Evolutionary conservation across 1,140 invertebrate species (phyloP).

Genomic region (Stenopsyche tienmushanensis): DNA sequence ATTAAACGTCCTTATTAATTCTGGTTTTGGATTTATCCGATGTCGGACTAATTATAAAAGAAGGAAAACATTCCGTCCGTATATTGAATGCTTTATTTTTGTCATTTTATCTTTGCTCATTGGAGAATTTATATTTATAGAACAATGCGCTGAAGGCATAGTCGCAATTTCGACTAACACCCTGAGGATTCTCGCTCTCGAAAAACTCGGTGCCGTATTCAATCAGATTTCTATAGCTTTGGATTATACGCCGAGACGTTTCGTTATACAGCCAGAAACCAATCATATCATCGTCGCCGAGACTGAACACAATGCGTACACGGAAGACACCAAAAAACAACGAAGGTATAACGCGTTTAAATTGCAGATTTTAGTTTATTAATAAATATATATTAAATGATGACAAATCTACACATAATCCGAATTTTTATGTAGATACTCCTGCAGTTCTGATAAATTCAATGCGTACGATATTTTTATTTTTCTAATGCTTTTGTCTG

Average conservation of each 20-base stretch:
- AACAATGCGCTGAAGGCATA: constrained; percentile 99
- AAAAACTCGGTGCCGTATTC: constrained; percentile 98
- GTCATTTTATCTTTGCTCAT: not conserved
- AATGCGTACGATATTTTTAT: too few relatives aligned
- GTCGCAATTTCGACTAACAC: constrained; percentile 99
- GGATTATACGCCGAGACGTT: constrained; percentile 95
- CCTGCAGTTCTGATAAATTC: constrained; percentile 45
- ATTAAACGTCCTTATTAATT: constrained; percentile 29
- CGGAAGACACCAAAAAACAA: constrained; percentile 93
- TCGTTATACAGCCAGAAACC: constrained; percentile 91
- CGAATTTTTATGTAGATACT: constrained; percentile 36
- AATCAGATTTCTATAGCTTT: constrained; percentile 92
- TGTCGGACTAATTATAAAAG: constrained; percentile 24
- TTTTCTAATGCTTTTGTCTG: not conserved
- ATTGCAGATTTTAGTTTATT: constrained; percentile 14
- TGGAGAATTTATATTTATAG: constrained; percentile 54
- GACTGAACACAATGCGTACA: constrained; percentile 98
- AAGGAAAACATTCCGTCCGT: constrained; percentile 25
- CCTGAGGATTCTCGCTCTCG: constrained; percentile 93
- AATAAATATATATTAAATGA: constrained; percentile 43
- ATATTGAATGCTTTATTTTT: not conserved
- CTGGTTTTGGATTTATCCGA: constrained; percentile 15
- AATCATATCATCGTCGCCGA: constrained; percentile 92
- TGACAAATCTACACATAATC: constrained; percentile 48
- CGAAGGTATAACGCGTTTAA: constrained; percentile 60